Percentiles rank a stretch among this genome's conserved stretches.
phyloP scores from a whole-genome alignment of 2,797 vertebrate species.

The Siniperca scherzeri region DNA sequence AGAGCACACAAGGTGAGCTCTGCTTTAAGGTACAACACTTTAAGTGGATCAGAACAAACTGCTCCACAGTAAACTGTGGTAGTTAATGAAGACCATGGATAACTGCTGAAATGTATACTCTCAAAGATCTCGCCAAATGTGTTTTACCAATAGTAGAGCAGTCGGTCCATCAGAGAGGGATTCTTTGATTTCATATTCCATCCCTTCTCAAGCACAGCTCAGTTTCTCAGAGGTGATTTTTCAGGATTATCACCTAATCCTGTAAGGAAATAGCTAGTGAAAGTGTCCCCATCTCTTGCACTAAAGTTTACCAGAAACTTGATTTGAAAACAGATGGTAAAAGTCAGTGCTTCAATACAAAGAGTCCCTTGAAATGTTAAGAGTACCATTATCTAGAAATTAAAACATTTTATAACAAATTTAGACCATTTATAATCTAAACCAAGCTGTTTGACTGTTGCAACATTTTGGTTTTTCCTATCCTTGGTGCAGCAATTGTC shows the following conservation, averaged over 20 bases:
- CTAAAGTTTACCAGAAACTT: constrained; percentile 27
- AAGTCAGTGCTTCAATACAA: background rate
- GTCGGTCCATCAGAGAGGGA: constrained; percentile 16
- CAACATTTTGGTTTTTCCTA: background rate
- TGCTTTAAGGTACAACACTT: constrained; percentile 59
- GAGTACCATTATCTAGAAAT: background rate
- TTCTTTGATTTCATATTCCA: constrained; percentile 46
- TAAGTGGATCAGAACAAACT: constrained; percentile 69
- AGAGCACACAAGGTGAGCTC: constrained; percentile 70
- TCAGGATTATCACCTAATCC: constrained; percentile 50
- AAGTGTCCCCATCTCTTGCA: background rate
- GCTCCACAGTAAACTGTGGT: constrained; percentile 42
- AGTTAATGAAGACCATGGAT: constrained; percentile 57
- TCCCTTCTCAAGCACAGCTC: constrained; percentile 27
- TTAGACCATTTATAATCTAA: background rate
- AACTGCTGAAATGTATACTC: constrained; percentile 32
- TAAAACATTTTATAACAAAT: background rate
- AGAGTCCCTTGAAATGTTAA: background rate
- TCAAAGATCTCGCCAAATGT: no score
- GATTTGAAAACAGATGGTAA: constrained; percentile 19
- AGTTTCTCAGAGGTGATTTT: constrained; percentile 45
- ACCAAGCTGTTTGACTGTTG: background rate
- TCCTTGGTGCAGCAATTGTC: background rate
- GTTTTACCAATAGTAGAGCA: constrained; percentile 19
- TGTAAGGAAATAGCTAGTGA: constrained; percentile 19